phyloP scores from a whole-genome alignment of 1,140 invertebrate species.

The Samia ricini region DNA sequence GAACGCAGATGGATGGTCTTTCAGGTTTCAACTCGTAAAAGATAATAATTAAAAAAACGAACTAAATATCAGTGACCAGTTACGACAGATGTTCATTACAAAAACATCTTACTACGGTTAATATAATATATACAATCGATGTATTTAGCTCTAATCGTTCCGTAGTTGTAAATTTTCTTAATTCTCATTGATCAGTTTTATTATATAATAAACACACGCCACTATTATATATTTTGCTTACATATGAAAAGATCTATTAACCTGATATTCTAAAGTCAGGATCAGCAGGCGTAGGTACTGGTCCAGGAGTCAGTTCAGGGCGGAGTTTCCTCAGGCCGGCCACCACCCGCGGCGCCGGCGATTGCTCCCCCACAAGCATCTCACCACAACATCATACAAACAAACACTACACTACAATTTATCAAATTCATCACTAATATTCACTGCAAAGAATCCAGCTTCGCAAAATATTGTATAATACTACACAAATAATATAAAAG shows the following conservation, averaged over 20 bases:
- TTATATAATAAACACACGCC: neutral
- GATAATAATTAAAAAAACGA: neutral
- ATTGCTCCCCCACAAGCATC: constrained; percentile 72
- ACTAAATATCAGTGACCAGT: neutral
- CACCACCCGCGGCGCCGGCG: constrained; percentile 72
- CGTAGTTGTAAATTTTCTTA: neutral
- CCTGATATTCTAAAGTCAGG: constrained; percentile 70
- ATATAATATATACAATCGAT: neutral
- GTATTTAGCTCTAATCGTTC: neutral
- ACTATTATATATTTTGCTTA: neutral
- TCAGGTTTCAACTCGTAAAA: neutral
- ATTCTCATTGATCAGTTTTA: neutral
- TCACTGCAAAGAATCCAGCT: constrained; percentile 19
- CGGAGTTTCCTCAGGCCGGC: constrained; percentile 69
- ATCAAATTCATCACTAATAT: constrained; percentile 31
- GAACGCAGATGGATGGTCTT: neutral
- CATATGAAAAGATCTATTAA: constrained; percentile 10
- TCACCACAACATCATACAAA: constrained; percentile 59
- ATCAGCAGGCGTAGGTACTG: constrained; percentile 60
- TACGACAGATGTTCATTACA: constrained; percentile 15
- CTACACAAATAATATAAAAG: constrained; percentile 10
- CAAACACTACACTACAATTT: constrained; percentile 51
- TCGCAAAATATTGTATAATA: constrained; percentile 16
- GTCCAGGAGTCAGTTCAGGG: constrained; percentile 66
- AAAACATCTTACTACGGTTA: neutral